Evolutionary conservation across 2,113 vertebrate species (phyloP).

Genomic region (Mirounga angustirostris): DNA sequence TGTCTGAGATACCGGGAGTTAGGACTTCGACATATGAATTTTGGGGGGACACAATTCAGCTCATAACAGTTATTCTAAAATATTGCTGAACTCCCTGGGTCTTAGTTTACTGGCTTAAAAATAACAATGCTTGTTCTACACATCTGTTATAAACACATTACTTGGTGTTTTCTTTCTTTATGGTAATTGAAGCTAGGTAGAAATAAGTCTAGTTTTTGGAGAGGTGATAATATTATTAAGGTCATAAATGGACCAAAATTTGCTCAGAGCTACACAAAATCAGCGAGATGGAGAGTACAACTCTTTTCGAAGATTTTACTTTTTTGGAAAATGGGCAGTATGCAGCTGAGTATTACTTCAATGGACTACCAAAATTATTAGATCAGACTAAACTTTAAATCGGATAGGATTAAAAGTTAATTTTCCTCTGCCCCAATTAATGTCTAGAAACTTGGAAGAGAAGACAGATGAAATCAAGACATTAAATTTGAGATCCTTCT

Average conservation of each 20-base stretch:
- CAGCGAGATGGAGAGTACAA: neutral
- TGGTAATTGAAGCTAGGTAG: neutral
- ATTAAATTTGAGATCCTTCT: neutral
- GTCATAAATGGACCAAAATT: neutral
- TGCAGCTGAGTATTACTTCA: neutral
- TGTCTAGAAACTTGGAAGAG: constrained; percentile 27
- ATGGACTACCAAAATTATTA: neutral
- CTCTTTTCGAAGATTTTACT: neutral
- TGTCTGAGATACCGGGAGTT: neutral
- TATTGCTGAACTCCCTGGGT: neutral
- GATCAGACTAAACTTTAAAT: neutral
- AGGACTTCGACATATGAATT: neutral
- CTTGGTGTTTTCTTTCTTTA: constrained; percentile 15
- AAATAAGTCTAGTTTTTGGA: constrained; percentile 46
- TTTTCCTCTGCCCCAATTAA: neutral
- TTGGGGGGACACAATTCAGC: neutral
- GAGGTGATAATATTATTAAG: constrained; percentile 27
- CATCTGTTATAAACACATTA: neutral
- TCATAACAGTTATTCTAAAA: neutral
- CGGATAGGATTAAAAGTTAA: constrained; percentile 29
- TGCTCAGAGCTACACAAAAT: neutral
- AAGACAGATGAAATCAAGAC: neutral
- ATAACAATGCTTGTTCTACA: neutral
- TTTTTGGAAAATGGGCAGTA: constrained; percentile 32
- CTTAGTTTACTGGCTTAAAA: constrained; percentile 26